phyloP scores from a whole-genome alignment of 2,113 vertebrate genomes.

The Aptenodytes forsteri region DNA sequence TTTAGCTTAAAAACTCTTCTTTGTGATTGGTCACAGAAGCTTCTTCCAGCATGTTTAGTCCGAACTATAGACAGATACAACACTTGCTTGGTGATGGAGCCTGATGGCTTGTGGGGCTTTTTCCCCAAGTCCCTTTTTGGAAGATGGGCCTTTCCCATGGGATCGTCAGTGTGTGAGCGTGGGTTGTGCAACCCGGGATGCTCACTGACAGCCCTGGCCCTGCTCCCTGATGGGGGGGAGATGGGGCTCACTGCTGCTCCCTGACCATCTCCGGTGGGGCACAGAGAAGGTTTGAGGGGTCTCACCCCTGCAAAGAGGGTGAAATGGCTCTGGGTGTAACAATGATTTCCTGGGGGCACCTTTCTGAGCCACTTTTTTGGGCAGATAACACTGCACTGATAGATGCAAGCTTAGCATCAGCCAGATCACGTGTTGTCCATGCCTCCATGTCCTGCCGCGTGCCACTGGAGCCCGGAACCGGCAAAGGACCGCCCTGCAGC shows the following conservation, averaged over 20 bases:
- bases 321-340: background rate
- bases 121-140: background rate
- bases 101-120: background rate
- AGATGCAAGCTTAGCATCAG: background rate
- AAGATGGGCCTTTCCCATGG: background rate
- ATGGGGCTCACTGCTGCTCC: background rate
- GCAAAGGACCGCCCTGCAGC: background rate
- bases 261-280: background rate
- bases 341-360: background rate
- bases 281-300: background rate
- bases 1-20: background rate
- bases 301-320: background rate
- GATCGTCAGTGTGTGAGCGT: accelerated
- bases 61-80: background rate
- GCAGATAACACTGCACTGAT: background rate
- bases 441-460: accelerated
- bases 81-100: background rate
- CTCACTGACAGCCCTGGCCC: background rate
- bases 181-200: accelerated
- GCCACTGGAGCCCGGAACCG: accelerated
- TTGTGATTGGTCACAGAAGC: background rate
- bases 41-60: background rate
- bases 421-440: accelerated
- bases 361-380: background rate
- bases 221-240: accelerated